Evolutionary conservation across 2,797 vertebrate genomes (phyloP), one percentile per base, ranked within the genome.

Genomic region (Tamandua tetradactyla): DNA sequence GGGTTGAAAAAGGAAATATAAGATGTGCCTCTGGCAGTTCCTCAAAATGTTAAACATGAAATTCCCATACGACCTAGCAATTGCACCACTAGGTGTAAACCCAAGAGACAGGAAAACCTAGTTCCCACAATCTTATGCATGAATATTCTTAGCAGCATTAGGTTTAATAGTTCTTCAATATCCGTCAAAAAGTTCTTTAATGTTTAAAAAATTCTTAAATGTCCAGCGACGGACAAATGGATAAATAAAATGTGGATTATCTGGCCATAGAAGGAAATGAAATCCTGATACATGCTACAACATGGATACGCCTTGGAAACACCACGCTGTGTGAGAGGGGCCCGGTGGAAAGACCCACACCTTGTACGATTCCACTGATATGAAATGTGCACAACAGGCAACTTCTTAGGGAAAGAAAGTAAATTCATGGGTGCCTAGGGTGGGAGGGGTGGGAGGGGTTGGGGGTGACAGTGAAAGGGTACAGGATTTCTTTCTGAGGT

Each of bases 251-350:
- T 4, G 23, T 23, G 79, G n/a, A 8, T 2, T 35, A 9, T 5
- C 42, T 4, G 13, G 18, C 61, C 57, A 8, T 5, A 8, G 44
- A 78, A 47, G 35, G 52, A 37, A 85, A 64, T 3, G 27, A 42
- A 18, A 68, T 25, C 37, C 79, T 6, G 6, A 32, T 0, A 35
- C 1, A 27, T 0, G 2, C 83, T 25, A 9, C 12, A 12, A 11
- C 15, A 0, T 12, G 76, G 69, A 17, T 18, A 35, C 30, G 35
- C n/a, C 47, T 40, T 37, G 59, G 69, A 64, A 75, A 32, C 25
- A 7, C 7, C 2, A 5, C 6, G 35, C 47, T 49, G 9, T 8
- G 7, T 4, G 57, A 62, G 57, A 83, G 32, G 18, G 82, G 25
- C 68, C 32, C 1, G 40, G 62, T 23, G 9, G 57, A 47, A 42